Evolutionary conservation across 2,888 invertebrate species (phyloP).

Genomic region (Melanophora roralis): DNA sequence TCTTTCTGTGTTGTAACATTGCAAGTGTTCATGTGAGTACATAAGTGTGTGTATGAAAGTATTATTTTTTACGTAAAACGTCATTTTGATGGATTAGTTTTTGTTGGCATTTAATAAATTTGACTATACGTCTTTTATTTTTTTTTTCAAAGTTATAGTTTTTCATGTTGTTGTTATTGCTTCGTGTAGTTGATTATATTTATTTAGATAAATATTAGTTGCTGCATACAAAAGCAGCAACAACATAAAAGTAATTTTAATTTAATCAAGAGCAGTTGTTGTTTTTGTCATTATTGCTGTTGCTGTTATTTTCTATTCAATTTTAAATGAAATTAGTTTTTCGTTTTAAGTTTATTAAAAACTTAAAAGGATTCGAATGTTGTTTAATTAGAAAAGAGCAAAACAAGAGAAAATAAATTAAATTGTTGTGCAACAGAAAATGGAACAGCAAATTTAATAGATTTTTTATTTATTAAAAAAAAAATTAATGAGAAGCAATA

Average conservation of each 20-base stretch:
- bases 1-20: no score
- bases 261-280: conserved; percentile 43
- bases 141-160: background rate
- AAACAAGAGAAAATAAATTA: no score
- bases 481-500: no score
- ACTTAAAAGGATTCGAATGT: conserved; percentile 21
- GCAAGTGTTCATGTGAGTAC: background rate
- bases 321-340: conserved; percentile 50
- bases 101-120: conserved; percentile 57
- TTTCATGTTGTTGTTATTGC: background rate
- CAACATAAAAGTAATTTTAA: conserved; percentile 35
- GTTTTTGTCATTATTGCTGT: background rate
- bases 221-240: background rate
- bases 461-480: no score
- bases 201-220: conserved; percentile 29
- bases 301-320: background rate
- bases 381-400: background rate
- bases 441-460: no score
- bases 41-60: background rate
- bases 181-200: conserved; percentile 43
- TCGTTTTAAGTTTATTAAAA: conserved; percentile 34
- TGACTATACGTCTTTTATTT: conserved; percentile 29
- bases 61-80: conserved; percentile 54
- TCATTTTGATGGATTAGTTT: conserved; percentile 62
- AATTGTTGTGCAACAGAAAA: background rate